Conservation (phyloP, 2,888 invertebrate species). For the Caenorhabditis virilis region DNA sequence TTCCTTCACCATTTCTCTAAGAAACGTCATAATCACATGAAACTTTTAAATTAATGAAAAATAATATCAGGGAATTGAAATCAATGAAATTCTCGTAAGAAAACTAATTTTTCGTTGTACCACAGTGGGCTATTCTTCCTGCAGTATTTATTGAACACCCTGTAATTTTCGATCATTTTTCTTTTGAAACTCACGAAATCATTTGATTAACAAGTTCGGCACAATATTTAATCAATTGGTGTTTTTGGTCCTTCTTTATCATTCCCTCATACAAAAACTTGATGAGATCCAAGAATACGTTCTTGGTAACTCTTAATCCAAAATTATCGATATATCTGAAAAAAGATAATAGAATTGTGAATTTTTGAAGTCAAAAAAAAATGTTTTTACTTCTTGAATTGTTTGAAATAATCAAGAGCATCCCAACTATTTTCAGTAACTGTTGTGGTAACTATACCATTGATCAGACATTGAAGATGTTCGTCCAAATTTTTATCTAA, state of each 20-base stretch:
- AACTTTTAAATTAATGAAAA: no score
- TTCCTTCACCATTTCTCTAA: no score
- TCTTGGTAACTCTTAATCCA: conserved; percentile 33
- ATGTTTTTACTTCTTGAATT: conserved; percentile 1
- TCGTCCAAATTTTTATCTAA: background rate
- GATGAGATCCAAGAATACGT: conserved; percentile 10
- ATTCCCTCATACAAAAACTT: conserved; percentile 25
- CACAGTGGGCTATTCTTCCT: no score
- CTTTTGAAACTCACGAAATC: background rate
- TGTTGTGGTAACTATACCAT: background rate
- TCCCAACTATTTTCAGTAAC: background rate
- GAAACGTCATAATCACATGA: no score
- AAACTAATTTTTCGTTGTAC: background rate
- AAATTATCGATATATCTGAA: conserved; percentile 35
- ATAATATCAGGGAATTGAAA: no score
- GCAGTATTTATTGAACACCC: no score
- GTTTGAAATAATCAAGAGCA: background rate
- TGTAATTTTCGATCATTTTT: background rate
- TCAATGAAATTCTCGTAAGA: no score
- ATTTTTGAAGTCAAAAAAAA: conserved; percentile 2
- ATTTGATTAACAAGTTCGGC: conserved; percentile 4
- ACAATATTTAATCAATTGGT: background rate
- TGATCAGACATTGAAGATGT: background rate
- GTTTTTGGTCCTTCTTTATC: conserved; percentile 9
- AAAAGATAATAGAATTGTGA: background rate